Conservation (phyloP, 2,888 invertebrate species). For the Helobdella robusta region DNA sequence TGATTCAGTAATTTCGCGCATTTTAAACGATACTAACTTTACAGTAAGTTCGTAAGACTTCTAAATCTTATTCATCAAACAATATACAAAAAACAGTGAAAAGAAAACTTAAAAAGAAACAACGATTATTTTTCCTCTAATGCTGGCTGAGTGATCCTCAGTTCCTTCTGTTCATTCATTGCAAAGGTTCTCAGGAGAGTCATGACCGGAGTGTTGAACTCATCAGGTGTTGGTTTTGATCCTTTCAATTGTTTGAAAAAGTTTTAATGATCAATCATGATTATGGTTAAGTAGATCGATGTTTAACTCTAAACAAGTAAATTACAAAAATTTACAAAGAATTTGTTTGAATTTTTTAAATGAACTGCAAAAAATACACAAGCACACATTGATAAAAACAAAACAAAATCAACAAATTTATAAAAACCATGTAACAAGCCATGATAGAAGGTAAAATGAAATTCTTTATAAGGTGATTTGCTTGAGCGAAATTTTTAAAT, state of each 20-base stretch:
- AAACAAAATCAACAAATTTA: no score
- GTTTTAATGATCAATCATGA: not conserved
- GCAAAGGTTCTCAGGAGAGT: slow-evolving; percentile 70
- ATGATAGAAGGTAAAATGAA: no score
- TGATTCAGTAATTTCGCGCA: no score
- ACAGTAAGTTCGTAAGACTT: no score
- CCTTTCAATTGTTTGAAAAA: slow-evolving; percentile 22
- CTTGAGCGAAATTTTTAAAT: no score
- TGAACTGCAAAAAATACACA: no score
- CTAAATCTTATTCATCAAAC: no score
- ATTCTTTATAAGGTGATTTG: no score
- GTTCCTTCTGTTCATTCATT: slow-evolving; percentile 63
- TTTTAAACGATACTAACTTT: no score
- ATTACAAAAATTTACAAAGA: not conserved
- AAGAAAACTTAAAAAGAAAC: not conserved
- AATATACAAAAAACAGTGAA: not conserved
- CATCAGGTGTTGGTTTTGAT: slow-evolving; percentile 64
- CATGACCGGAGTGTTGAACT: slow-evolving; percentile 80
- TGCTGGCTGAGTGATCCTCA: slow-evolving; percentile 33
- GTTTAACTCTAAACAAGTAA: not conserved
- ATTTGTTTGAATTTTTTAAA: no score
- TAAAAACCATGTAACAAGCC: no score
- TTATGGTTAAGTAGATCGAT: not conserved
- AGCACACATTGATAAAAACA: no score
- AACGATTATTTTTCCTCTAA: slow-evolving; percentile 3